These are phyloP conservation scores for Trisateles emortualis DNA, from an alignment of 2,888 invertebrate genomes.

Conservation along the genomic window DNA sequence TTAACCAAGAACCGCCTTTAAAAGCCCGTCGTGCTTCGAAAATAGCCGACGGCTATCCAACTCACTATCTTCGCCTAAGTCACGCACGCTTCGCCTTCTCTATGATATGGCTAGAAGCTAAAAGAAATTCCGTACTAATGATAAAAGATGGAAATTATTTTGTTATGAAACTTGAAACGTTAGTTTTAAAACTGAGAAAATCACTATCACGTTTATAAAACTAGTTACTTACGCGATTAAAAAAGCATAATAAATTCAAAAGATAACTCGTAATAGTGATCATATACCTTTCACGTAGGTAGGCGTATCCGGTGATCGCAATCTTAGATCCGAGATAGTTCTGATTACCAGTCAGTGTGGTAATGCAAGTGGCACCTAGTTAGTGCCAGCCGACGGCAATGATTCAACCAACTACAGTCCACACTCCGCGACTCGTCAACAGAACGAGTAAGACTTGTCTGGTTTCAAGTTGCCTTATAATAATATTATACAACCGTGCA, in stretches of 20 bases:
- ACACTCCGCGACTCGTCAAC: slow-evolving; percentile 49
- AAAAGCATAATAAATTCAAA: not conserved
- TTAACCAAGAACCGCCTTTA: slow-evolving; percentile 44
- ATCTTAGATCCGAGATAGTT: slow-evolving; percentile 47
- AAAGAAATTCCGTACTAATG: slow-evolving; percentile 23
- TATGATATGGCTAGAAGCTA: slow-evolving; percentile 51
- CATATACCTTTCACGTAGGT: slow-evolving; percentile 34
- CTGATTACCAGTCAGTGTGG: slow-evolving; percentile 49
- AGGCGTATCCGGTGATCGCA: slow-evolving; percentile 41
- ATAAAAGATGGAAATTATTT: slow-evolving; percentile 22
- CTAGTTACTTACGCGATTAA: not conserved
- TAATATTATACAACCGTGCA: slow-evolving; percentile 23
- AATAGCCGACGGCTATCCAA: slow-evolving; percentile 60
- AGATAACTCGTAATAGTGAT: slow-evolving; percentile 3
- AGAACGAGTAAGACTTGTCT: slow-evolving; percentile 64
- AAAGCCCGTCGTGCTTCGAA: slow-evolving; percentile 55
- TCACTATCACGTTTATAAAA: not conserved
- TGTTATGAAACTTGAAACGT: not conserved
- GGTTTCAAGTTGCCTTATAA: slow-evolving; percentile 50
- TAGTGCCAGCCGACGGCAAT: slow-evolving; percentile 50
- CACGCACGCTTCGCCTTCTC: slow-evolving; percentile 62
- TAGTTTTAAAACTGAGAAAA: too few relatives aligned
- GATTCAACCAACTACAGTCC: slow-evolving; percentile 38
- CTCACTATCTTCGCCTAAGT: slow-evolving; percentile 61
- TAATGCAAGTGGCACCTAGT: slow-evolving; percentile 57